Conservation (phyloP, 2,113 vertebrate genomes). For the Calidris pugnax region DNA sequence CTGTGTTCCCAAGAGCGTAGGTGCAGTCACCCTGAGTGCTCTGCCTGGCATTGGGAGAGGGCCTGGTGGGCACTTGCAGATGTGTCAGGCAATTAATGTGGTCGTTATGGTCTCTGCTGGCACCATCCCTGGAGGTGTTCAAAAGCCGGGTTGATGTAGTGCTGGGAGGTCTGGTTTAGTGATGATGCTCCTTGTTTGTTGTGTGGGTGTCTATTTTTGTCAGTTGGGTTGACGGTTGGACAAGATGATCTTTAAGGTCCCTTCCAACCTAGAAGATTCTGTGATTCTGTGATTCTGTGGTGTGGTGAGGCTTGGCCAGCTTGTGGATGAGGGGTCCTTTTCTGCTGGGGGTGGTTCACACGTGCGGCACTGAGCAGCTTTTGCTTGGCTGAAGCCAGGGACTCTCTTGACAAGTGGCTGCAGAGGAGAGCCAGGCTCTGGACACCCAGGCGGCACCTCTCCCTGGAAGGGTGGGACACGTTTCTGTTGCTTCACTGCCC, state of each 20-base stretch:
- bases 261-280: too few relatives aligned
- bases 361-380: not conserved
- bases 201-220: too few relatives aligned
- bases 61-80: not conserved
- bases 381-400: not conserved
- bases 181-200: too few relatives aligned
- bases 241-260: too few relatives aligned
- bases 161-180: too few relatives aligned
- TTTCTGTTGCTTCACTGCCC: not conserved
- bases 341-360: not conserved
- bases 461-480: not conserved
- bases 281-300: too few relatives aligned
- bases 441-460: not conserved
- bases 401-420: not conserved
- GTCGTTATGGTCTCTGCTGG: not conserved
- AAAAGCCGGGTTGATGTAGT: too few relatives aligned
- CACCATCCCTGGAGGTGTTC: too few relatives aligned
- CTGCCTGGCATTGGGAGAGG: not conserved
- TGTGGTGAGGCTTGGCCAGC: not conserved
- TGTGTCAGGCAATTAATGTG: not conserved
- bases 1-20: not conserved
- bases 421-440: not conserved
- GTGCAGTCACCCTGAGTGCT: not conserved
- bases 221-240: too few relatives aligned
- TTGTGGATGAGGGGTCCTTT: not conserved